Evolutionary conservation across 1,140 invertebrate genomes (phyloP).

Genomic region (Whitmania pigra): DNA sequence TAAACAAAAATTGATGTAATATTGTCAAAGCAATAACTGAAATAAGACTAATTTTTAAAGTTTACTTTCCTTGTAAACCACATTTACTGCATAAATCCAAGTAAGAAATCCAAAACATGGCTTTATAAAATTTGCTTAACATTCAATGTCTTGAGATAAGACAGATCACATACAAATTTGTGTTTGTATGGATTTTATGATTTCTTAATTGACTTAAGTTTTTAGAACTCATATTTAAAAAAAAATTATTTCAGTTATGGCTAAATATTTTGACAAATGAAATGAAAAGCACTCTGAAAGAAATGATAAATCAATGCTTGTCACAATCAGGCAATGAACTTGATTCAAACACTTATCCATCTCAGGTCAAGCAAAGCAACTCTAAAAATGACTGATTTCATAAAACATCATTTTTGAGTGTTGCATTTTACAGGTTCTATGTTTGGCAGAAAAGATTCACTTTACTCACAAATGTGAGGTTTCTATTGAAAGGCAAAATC

Average conservation of each 20-base stretch:
- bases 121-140: too few relatives aligned
- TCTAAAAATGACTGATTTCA: not conserved
- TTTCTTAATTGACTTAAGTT: not conserved
- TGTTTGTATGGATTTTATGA: too few relatives aligned
- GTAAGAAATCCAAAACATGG: too few relatives aligned
- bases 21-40: too few relatives aligned
- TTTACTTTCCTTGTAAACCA: not conserved
- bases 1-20: too few relatives aligned
- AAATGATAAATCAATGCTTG: constrained; percentile 57
- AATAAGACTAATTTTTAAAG: not conserved
- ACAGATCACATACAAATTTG: too few relatives aligned
- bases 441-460: constrained; percentile 53
- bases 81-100: not conserved
- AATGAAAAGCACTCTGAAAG: constrained; percentile 63
- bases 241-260: constrained; percentile 67
- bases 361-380: constrained; percentile 45
- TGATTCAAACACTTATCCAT: constrained; percentile 65
- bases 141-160: too few relatives aligned
- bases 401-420: too few relatives aligned
- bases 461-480: constrained; percentile 73
- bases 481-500: constrained; percentile 54
- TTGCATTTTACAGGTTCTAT: constrained; percentile 53
- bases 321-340: constrained; percentile 46
- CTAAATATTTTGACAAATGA: constrained; percentile 62
- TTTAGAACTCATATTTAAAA: constrained; percentile 21